phyloP scores from a whole-genome alignment of 2,113 vertebrate genomes.

The Synchiropus splendidus region DNA sequence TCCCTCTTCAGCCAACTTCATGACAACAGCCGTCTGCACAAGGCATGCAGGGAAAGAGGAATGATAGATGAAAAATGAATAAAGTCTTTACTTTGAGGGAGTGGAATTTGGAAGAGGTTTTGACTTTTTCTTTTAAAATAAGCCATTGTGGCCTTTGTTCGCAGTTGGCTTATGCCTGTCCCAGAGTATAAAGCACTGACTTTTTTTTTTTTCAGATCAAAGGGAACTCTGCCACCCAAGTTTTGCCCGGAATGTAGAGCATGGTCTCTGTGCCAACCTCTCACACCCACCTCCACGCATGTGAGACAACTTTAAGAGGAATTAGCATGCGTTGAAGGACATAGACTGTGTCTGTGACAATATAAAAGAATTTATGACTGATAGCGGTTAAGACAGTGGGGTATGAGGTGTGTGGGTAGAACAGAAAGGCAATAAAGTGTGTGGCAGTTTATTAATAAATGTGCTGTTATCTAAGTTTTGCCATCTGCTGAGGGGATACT shows the following conservation, averaged over 20 bases:
- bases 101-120: not conserved
- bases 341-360: slow-evolving; percentile 10
- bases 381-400: slow-evolving; percentile 32
- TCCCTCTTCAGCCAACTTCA: slow-evolving; percentile 18
- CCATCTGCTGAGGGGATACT: not conserved
- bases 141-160: not conserved
- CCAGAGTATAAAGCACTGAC: slow-evolving; percentile 7
- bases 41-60: slow-evolving; percentile 1
- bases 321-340: slow-evolving; percentile 34
- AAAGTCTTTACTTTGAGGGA: not conserved
- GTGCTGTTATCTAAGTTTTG: slow-evolving; percentile 7
- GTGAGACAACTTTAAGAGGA: slow-evolving; percentile 5
- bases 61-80: not conserved
- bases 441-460: slow-evolving; percentile 16
- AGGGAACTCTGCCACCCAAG: slow-evolving; percentile 16
- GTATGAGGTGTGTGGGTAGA: slow-evolving; percentile 22
- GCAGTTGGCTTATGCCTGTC: slow-evolving; percentile 8
- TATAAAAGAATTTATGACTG: slow-evolving; percentile 27
- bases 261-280: slow-evolving; percentile 4
- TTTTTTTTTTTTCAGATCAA: slow-evolving; percentile 24
- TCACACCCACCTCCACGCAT: slow-evolving; percentile 14
- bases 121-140: not conserved
- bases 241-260: slow-evolving; percentile 7
- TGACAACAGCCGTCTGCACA: slow-evolving; percentile 5
- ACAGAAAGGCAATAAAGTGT: slow-evolving; percentile 13